Base-by-base conservation (phyloP, 2,888 invertebrate species). In the Idaea biselata region DNA sequence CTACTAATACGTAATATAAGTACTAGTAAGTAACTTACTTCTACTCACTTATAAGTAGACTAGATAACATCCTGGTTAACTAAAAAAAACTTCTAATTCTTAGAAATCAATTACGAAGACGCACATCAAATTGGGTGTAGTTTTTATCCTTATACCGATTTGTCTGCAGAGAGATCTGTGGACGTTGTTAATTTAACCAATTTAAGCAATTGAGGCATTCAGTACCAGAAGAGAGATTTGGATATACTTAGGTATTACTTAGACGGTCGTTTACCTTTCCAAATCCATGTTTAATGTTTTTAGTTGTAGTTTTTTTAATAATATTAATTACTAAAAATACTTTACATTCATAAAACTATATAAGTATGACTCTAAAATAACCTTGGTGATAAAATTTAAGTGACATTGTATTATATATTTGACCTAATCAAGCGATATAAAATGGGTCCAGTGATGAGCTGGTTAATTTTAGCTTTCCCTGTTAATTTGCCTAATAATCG, bases 131-230 rank as follows among this genome's bases (percentile, higher is more conserved):
- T 57, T 54, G 60, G 63, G 66, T 67, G 61, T 61, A 66, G 66
- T 67, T 69, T 73, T 82, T 84, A 82, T 86, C 84, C 85, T 86
- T 82, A 77, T 83, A 74, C 71, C 71, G 80, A 78, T 81, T 25
- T 82, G 60, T 63, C 68, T 62, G 60, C 66, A 33, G 53, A 58
- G 63, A 63, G 72, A 69, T 76, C 76, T 76, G 72, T 79, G 79
- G 76, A 71, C 76, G 80, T 81, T 86, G 80, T 81, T 86, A 86
- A 89, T 87, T 89, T 75, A 80, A 84, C 73, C 86, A 90, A 90
- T 91, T 91, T 78, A 87, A 81, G 76, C 88, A 91, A 90, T 91
- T 91, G 88, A 86, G 80, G 74, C 72, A 72, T 73, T 60, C 68
- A 63, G 66, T 56, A 55, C 58, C 57, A 18, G 53, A 55, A 67